Conservation (phyloP, 2,113 vertebrate species). For the Mustelus asterias region DNA sequence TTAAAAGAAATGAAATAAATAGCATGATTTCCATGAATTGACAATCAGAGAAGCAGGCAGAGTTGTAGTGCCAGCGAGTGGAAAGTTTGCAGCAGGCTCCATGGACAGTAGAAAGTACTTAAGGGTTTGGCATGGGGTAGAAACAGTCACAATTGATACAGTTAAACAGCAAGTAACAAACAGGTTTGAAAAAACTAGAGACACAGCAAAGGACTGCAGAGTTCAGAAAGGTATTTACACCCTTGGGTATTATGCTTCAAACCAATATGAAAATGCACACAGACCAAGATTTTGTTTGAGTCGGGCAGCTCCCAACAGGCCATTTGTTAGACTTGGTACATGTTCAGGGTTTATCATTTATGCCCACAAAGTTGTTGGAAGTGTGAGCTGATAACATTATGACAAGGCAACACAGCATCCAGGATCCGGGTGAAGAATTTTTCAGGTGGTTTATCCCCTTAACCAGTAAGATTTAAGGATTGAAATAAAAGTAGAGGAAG, state of each 20-base stretch:
- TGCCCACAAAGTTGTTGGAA: background rate
- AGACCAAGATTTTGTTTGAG: background rate
- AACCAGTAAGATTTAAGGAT: background rate
- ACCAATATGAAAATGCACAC: background rate
- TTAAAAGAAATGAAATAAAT: background rate
- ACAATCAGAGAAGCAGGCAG: background rate
- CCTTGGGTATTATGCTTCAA: background rate
- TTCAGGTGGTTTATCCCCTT: background rate
- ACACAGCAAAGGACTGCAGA: background rate
- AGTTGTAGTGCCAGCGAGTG: background rate
- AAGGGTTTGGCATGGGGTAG: background rate
- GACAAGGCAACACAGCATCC: background rate
- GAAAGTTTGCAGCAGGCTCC: background rate
- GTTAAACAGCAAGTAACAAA: background rate
- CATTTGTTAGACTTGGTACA: background rate
- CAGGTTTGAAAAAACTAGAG: background rate
- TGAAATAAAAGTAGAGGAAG: background rate
- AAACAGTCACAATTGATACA: background rate
- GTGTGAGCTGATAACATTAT: background rate
- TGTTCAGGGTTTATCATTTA: background rate
- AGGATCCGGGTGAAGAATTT: background rate
- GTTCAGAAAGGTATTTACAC: too few relatives aligned
- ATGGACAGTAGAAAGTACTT: background rate
- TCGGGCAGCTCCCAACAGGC: background rate
- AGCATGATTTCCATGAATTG: background rate